These are phyloP conservation scores for Aplidium turbinatum DNA, from an alignment of 23 tunicate genomes.

Conservation along the genomic window DNA sequence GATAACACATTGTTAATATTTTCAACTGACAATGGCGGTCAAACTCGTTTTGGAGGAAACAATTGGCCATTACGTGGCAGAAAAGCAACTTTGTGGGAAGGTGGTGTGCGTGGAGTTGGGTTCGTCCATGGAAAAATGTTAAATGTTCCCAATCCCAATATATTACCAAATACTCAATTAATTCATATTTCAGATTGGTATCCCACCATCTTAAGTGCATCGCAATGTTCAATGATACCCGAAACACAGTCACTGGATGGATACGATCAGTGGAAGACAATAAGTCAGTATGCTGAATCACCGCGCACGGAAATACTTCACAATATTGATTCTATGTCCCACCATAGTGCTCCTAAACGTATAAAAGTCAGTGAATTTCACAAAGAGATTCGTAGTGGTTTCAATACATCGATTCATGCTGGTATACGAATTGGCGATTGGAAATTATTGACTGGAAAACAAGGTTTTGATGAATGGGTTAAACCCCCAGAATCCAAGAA, in stretches of 20 bases:
- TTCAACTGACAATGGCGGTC: conserved; percentile 64
- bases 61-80: conserved; percentile 48
- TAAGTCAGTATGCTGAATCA: conserved; percentile 10
- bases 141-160: conserved; percentile 18
- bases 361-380: conserved; percentile 1
- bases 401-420: conserved; percentile 60
- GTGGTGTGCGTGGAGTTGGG: conserved; percentile 47
- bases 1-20: conserved; percentile 56
- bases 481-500: conserved; percentile 66
- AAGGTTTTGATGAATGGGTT: conserved; percentile 56
- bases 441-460: conserved; percentile 78
- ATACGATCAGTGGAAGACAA: conserved; percentile 31
- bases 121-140: conserved; percentile 51
- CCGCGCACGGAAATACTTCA: conserved; percentile 35
- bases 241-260: conserved; percentile 36
- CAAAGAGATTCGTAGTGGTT: no score
- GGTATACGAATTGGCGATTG: conserved; percentile 69
- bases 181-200: conserved; percentile 48
- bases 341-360: no score
- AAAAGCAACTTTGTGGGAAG: conserved; percentile 49
- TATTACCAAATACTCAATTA: conserved; percentile 8
- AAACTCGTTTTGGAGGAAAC: conserved; percentile 44
- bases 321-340: conserved; percentile 45
- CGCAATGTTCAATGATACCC: conserved; percentile 7
- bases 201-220: conserved; percentile 26